Evolutionary conservation across 2,797 vertebrate genomes (phyloP), one percentile per base, ranked within the genome.

Genomic region (Gephyroberyx darwinii): DNA sequence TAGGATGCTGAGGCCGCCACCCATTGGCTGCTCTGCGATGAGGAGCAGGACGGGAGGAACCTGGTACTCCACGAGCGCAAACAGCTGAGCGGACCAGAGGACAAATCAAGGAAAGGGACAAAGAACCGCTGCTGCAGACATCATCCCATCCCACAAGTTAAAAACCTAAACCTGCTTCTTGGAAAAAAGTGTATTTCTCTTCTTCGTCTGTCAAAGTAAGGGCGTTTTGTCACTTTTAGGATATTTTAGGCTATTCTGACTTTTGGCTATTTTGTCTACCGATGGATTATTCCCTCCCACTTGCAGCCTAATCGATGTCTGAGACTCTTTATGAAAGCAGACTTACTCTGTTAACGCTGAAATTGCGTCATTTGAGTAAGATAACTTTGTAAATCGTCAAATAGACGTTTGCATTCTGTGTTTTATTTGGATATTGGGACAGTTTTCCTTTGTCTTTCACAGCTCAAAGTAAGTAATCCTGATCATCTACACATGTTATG

Each of bases 1-100:
- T 82, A 82, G 84, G 87, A 92, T 91, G 91, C 90, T 89, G 91
- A 91, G 86, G 75, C 57, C 61, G 70, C 16, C 37, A 74, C 66
- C 77, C 0, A 91, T 92, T 91, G 89, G 90, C 79, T 76, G 53
- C 9, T 30, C 5, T 0, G 17, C 12, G 55, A 43, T 31, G 73
- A 58, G 74, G 72, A 80, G 85, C 76, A 86, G 82, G 72, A 45
- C 50, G 57, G 75, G 22, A 66, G 77, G 51, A 26, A 26, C 26
- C 1, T 26, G 26, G 26, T 26, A 26, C 26, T 26, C 26, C 26
- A 26, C 26, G 26, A 26, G 60, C 50, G 69, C 69, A 39, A 77
- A 76, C 79, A 84, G 89, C 84, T 86, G 86, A 70, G 80, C 80
- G 71, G 50, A 43, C 68, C 65, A 33, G 47, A 55, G 73, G 19